Conservation (phyloP, 2,113 vertebrate species). For the Zapus hudsonius region DNA sequence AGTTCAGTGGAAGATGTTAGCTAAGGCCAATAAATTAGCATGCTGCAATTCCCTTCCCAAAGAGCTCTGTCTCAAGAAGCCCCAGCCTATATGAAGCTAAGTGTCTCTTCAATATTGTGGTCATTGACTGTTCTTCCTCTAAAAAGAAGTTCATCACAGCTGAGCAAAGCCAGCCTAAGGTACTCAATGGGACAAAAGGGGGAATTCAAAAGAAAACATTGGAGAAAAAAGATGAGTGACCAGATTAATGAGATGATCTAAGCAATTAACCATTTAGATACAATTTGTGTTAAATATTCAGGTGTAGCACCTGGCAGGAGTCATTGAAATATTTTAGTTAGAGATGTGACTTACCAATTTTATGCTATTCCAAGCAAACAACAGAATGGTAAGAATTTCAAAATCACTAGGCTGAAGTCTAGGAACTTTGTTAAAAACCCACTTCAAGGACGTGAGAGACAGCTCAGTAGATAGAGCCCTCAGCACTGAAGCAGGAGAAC, state of each 20-base stretch:
- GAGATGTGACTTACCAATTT: neutral
- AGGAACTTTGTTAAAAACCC: neutral
- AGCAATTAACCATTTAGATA: conserved; percentile 12
- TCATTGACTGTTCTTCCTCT: neutral
- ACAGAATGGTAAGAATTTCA: neutral
- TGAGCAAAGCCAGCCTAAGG: neutral
- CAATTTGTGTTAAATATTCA: neutral
- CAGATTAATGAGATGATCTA: conserved; percentile 3
- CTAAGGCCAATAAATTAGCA: neutral
- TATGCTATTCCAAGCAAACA: neutral
- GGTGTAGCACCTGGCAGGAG: neutral
- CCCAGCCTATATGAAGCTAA: neutral
- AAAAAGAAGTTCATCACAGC: neutral
- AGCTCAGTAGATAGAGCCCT: no score
- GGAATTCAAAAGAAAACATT: neutral
- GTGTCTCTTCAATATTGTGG: neutral
- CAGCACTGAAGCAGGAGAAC: no score
- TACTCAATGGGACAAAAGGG: neutral
- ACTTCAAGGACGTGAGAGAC: neutral
- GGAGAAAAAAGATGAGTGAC: neutral
- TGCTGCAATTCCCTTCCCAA: neutral
- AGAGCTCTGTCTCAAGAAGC: neutral
- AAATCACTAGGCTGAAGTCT: neutral
- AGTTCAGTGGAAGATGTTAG: neutral
- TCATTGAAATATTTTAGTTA: neutral